Base-by-base conservation (phyloP, 1,140 invertebrate species). In the Dendrolimus punctatus region DNA sequence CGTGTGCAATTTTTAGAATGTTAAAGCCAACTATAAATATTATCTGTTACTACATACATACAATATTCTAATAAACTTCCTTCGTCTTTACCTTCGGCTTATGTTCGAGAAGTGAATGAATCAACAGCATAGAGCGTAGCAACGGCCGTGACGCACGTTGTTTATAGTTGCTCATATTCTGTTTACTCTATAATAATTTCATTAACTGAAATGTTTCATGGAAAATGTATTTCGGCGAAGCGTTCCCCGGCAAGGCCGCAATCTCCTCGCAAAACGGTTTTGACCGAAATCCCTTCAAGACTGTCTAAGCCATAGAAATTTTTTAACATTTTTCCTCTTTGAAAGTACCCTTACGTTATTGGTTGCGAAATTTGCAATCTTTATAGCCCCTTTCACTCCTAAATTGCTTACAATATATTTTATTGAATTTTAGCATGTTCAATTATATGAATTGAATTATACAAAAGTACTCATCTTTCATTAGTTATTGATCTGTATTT, bases 181-280 rank as follows among this genome's bases (percentile, higher is more conserved):
- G 75, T 76, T 76, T 80, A 80, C 64, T 75, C 66, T 76, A 68
- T 76, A 79, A 78, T 80, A 76, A 82, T 82, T 80, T 81, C 74
- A 80, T 79, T 78, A 76, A 79, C 72, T 80, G 71, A 71, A 80
- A 75, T 71, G 64, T 71, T 73, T 80, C 60, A 66, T 60, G 62
- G 50, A 63, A 61, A 54, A 54, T 53, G 51, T 52, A 55, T 41
- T 36, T 55, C 40, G 36, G 50, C 47, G 46, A 23, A 23, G 23
- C 23, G 23, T 23, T 23, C 23, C 23, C 23, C 23, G 23, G 23
- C 23, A 23, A 23, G 23, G 23, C 23, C 23, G 23, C 23, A 23
- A 23, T 23, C 23, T 23, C 23, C 23, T 23, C 3, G 23, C 23
- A 23, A 23, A 23, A 23, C 23, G 23, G 23, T 23, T 23, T 23